Percentiles rank a stretch among this genome's conserved stretches.
Conservation (phyloP, 1,140 invertebrate species). For the Diuraphis noxia region DNA sequence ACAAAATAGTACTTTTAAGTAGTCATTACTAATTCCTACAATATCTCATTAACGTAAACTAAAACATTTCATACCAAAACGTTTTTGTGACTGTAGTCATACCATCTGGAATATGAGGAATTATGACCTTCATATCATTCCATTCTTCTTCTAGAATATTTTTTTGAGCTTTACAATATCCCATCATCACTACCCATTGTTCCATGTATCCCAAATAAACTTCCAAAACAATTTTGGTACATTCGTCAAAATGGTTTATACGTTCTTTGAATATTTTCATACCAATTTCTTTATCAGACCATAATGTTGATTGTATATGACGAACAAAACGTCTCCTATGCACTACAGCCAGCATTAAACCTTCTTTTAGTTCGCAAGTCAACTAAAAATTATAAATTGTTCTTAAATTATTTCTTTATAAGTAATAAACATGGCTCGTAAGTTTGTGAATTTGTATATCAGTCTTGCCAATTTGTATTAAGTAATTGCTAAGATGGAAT, state of each 20-base stretch:
- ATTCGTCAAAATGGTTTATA: slow-evolving; percentile 75
- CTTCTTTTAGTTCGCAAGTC: slow-evolving; percentile 85
- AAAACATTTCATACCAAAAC: slow-evolving; percentile 57
- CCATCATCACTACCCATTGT: slow-evolving; percentile 71
- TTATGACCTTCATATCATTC: slow-evolving; percentile 73
- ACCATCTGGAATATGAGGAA: slow-evolving; percentile 70
- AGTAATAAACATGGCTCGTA: not conserved
- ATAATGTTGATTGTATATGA: slow-evolving; percentile 46
- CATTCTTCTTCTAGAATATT: slow-evolving; percentile 81
- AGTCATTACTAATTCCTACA: not conserved
- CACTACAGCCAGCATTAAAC: slow-evolving; percentile 75
- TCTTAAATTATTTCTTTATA: slow-evolving; percentile 1
- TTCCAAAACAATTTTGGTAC: slow-evolving; percentile 73
- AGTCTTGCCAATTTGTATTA: not conserved
- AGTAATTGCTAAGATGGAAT: not conserved
- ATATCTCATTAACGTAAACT: not conserved
- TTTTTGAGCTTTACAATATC: slow-evolving; percentile 73
- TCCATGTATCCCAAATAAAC: slow-evolving; percentile 77
- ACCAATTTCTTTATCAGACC: slow-evolving; percentile 65
- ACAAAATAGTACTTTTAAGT: not conserved
- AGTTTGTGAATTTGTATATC: not conserved
- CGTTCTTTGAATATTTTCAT: slow-evolving; percentile 64
- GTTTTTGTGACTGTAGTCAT: slow-evolving; percentile 56
- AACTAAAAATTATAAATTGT: slow-evolving; percentile 63
- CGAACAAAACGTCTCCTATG: slow-evolving; percentile 64